Evolutionary conservation across 2,113 vertebrate species (phyloP), one percentile per base, ranked within the genome.

Genomic region (Odocoileus virginianus): DNA sequence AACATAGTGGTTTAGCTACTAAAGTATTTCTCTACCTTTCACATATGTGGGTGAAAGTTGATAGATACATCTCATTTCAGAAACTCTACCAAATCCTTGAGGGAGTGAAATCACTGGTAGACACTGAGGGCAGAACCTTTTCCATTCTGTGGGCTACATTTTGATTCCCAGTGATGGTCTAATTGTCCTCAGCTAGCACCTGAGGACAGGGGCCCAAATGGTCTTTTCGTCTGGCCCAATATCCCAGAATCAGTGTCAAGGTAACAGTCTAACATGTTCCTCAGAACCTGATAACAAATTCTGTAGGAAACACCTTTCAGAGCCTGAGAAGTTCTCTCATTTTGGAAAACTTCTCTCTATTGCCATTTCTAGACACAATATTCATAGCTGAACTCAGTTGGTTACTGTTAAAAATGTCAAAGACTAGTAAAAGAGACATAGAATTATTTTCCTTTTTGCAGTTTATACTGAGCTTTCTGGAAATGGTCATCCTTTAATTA

Each of bases 401-500:
- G 81, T 92, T 90, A 21, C 45, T 94, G 25, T 54, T 11, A 13
- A 30, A 74, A 94, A 82, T 61, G 43, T 94, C 54, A 78, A 58
- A 5, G 83, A 85, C n/a, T 78, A 88, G 54, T 76, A 92, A 97
- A 94, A 85, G 47, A 97, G 43, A 83, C 57, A 28, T 27, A 89
- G 78, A 92, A 89, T 92, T 95, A n/a, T 89, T 91, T 95, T 83
- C 27, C 15, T 54, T 91, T 85, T 52, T 40, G 84, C 78, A 33
- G 8, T 86, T 92, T 89, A 58, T 87, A 83, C 64, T 93, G 54
- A 86, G 40, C 43, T 88, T 94, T 67, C 84, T 96, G 45, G 76
- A 89, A 91, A 96, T n/a, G 43, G 81, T 82, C 67, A 86, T 85
- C 28, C 76, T 96, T 91, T 96, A 96, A 97, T 88, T 95, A 91